A percentile compares a stretch with the other conserved stretches of the same genome.
These are phyloP conservation scores for Napeogenes sylphis DNA, from an alignment of 2,888 invertebrate genomes.

Conservation along the genomic window DNA sequence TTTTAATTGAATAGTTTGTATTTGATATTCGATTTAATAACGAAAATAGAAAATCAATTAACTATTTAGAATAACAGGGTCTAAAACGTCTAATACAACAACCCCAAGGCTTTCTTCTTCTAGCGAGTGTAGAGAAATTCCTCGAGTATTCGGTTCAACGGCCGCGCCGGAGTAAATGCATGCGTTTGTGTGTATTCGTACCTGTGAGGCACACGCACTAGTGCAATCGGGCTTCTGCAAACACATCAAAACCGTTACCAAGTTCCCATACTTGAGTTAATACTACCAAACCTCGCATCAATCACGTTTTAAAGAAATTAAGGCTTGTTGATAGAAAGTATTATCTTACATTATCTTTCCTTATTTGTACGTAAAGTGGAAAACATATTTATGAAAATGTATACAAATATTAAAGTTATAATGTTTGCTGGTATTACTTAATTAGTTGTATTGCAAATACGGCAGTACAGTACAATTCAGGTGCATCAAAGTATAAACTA, in stretches of 20 bases:
- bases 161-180: constrained; percentile 65
- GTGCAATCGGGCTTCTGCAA: constrained; percentile 60
- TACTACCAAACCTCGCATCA: constrained; percentile 42
- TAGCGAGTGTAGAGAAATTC: constrained; percentile 67
- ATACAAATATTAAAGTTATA: too few species aligned
- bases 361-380: too few species aligned
- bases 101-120: constrained; percentile 3
- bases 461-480: neutral
- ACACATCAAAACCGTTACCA: constrained; percentile 74
- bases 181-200: constrained; percentile 57
- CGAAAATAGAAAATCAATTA: too few species aligned
- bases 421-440: too few species aligned
- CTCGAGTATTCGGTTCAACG: constrained; percentile 75
- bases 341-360: too few species aligned
- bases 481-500: constrained; percentile 12
- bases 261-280: constrained; percentile 58
- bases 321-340: neutral
- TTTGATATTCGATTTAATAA: too few species aligned
- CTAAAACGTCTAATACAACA: neutral
- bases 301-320: constrained; percentile 21
- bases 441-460: neutral
- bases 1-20: too few species aligned
- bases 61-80: neutral
- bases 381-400: too few species aligned
- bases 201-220: constrained; percentile 63